phyloP scores from a whole-genome alignment of 2,888 invertebrate genomes.

The Oligia latruncula region DNA sequence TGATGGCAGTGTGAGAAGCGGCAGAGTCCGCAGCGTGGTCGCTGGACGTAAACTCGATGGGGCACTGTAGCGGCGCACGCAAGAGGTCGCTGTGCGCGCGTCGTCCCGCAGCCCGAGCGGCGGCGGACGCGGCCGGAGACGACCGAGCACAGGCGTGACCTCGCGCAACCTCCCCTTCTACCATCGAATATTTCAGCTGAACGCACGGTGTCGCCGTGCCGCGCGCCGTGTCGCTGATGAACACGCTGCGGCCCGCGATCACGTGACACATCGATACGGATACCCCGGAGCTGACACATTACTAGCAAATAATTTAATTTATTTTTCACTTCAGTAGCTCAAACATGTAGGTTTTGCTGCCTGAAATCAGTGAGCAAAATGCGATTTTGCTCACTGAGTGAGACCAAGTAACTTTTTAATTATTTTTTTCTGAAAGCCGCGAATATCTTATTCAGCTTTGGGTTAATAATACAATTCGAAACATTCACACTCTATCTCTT shows the following conservation, averaged over 20 bases:
- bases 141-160: slow-evolving; percentile 86
- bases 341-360: too few species aligned
- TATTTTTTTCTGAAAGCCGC: too few species aligned
- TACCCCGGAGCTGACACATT: slow-evolving; percentile 46
- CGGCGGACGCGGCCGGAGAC: slow-evolving; percentile 77
- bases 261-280: slow-evolving; percentile 71
- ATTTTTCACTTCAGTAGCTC: slow-evolving; percentile 22
- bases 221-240: slow-evolving; percentile 47
- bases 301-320: slow-evolving; percentile 65
- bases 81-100: slow-evolving; percentile 85
- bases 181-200: slow-evolving; percentile 85
- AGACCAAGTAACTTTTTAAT: too few species aligned
- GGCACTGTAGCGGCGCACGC: slow-evolving; percentile 84
- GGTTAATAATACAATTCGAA: too few species aligned
- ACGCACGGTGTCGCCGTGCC: slow-evolving; percentile 82
- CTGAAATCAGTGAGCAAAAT: too few species aligned
- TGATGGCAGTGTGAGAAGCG: slow-evolving; percentile 87
- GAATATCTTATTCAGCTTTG: too few species aligned
- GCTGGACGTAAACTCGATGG: slow-evolving; percentile 84
- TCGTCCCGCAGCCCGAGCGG: slow-evolving; percentile 79
- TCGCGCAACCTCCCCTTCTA: slow-evolving; percentile 86
- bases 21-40: slow-evolving; percentile 86
- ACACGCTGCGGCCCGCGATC: slow-evolving; percentile 68
- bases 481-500: too few species aligned
- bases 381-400: too few species aligned